Conservation (phyloP, 1,140 invertebrate genomes). For the Drosophila insularis region DNA sequence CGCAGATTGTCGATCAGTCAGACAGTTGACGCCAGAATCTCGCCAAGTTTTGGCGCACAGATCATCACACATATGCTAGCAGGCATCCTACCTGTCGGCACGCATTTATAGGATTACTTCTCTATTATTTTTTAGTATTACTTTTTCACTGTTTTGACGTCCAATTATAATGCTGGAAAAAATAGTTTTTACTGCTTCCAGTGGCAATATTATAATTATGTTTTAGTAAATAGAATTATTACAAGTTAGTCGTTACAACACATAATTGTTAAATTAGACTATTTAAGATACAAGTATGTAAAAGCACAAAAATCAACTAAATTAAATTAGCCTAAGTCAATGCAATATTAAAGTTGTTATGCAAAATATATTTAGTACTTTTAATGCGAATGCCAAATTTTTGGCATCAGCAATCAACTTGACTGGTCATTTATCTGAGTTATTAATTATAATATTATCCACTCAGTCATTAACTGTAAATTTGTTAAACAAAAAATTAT, state of each 20-base stretch:
- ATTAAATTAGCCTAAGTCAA: not conserved
- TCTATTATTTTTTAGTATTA: constrained; percentile 48
- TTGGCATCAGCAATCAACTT: too few species aligned
- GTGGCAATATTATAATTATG: not conserved
- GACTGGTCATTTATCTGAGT: too few species aligned
- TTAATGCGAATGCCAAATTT: too few species aligned
- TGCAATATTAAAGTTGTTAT: not conserved
- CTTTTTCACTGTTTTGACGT: constrained; percentile 34
- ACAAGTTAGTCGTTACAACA: not conserved
- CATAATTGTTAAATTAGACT: not conserved
- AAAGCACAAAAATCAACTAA: not conserved
- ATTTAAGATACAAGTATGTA: not conserved
- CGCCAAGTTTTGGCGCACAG: constrained; percentile 38
- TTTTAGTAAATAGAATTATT: not conserved
- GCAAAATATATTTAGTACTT: not conserved
- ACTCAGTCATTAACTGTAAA: too few species aligned
- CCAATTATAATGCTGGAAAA: not conserved
- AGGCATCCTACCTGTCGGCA: constrained; percentile 3
- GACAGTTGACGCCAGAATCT: constrained; percentile 56
- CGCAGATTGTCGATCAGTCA: not conserved
- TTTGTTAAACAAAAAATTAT: too few species aligned
- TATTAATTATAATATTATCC: too few species aligned
- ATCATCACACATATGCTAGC: not conserved
- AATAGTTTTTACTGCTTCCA: not conserved
- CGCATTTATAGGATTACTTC: constrained; percentile 49